Conservation (phyloP, 2,888 invertebrate genomes). For the Onchidella celtica region DNA sequence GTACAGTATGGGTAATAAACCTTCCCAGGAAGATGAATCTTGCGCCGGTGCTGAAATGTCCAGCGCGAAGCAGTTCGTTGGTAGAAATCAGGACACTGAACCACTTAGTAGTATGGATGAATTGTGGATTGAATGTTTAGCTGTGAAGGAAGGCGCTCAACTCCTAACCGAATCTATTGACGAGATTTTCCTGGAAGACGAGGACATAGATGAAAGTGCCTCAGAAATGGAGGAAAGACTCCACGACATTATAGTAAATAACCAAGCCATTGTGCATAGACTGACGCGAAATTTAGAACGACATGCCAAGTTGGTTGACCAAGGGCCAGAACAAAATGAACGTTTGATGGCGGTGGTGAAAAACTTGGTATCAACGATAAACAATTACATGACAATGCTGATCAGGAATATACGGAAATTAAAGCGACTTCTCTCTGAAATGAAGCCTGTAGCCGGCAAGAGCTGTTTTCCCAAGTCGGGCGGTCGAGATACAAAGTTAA, state of each 20-base stretch:
- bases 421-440: constrained; percentile 19
- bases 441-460: neutral
- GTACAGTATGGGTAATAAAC: constrained; percentile 7
- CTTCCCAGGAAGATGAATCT: neutral
- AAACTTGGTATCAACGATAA: constrained; percentile 17
- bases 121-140: constrained; percentile 14
- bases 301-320: constrained; percentile 30
- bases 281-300: constrained; percentile 16
- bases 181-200: constrained; percentile 22
- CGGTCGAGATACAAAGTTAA: neutral
- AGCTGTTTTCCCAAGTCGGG: neutral
- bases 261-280: constrained; percentile 3
- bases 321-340: neutral
- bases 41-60: neutral
- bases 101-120: neutral
- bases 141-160: neutral
- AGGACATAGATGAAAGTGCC: neutral
- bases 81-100: neutral
- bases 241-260: neutral
- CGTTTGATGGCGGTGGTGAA: constrained; percentile 15
- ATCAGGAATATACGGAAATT: constrained; percentile 27
- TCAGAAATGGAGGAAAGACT: constrained; percentile 9
- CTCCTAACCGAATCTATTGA: constrained; percentile 21
- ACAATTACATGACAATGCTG: constrained; percentile 45
- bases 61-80: neutral